Base-by-base conservation (phyloP, 2,797 vertebrate species). In the Leucoraja ocellata region DNA sequence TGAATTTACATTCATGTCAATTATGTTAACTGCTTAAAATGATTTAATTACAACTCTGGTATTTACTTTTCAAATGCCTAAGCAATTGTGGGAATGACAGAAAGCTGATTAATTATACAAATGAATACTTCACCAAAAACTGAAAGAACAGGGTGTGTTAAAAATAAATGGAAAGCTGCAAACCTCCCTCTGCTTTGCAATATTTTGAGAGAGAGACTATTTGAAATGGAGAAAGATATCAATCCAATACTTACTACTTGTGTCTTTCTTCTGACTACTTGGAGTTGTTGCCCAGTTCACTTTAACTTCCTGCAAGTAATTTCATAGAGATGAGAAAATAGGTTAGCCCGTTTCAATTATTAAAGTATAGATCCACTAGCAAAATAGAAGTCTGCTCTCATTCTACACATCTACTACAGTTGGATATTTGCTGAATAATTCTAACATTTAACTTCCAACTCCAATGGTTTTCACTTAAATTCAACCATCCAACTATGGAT, bases 201-300 rank as follows among this genome's bases (percentile, higher is more conserved):
- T 54, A 93, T 93, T 95, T 93, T 94, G 94, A 94, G 93, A 93
- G 93, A 95, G 95, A 94, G 65, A 94, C 16, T 94, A 94, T 93
- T 95, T 94, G 94, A 93, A 83, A 91, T 23, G 94, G 39, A 94
- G 91, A 94, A 28, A 10, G 93, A 76, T 6, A 54, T 93, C 21
- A 23, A 94, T 93, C 94, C 1, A 93, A 93, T 80, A 98, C 99
- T 98, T 96, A 99, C 99, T 99, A 97, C 98, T 99, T 94, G 98
- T 99, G 95, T 99, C 99, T 97, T 99, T 99, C 97, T 99, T 99
- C 97, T 99, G 99, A 96, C 98, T 99, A 96, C 98, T 99, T 94
- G 99, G 99, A 81, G 98, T 99, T 36, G 99, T 99, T 94, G 99
- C 99, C 99, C 99, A 99, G 97, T 99, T 99, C 95, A 99, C 99